Conservation (phyloP, 2,113 vertebrate genomes). For the Rhabdornis inornatus region DNA sequence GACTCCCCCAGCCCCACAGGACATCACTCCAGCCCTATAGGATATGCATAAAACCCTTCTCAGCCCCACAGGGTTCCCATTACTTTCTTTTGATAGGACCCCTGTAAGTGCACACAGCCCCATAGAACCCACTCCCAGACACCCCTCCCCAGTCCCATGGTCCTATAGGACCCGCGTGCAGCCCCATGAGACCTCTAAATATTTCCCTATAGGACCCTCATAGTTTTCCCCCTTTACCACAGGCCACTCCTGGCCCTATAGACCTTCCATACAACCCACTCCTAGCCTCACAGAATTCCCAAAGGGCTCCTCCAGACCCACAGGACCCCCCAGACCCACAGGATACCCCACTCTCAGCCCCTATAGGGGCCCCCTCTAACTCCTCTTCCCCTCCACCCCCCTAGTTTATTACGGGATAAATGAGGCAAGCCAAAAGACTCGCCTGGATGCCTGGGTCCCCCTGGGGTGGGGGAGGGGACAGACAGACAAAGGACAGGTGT, state of each 20-base stretch:
- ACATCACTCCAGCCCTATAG: neutral
- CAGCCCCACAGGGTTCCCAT: neutral
- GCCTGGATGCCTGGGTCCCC: neutral
- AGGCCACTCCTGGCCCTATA: neutral
- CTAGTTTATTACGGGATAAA: neutral
- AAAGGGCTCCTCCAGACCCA: neutral
- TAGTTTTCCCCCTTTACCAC: too few relatives aligned
- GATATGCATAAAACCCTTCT: neutral
- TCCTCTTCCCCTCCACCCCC: neutral
- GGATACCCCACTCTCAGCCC: neutral
- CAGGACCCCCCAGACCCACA: neutral
- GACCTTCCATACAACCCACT: neutral
- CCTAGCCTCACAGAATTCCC: neutral
- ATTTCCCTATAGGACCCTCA: neutral
- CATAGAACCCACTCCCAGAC: neutral
- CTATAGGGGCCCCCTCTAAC: neutral
- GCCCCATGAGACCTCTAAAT: neutral
- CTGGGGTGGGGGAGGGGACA: neutral
- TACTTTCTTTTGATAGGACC: neutral
- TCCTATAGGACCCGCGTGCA: neutral
- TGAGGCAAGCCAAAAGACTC: neutral
- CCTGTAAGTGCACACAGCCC: neutral
- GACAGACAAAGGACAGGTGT: slow-evolving; percentile 13
- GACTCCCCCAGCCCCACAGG: neutral
- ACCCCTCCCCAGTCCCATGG: neutral